Evolutionary conservation across 2,888 invertebrate genomes (phyloP), one percentile per base, ranked within the genome.

Genomic region (Isotomurus palustris): DNA sequence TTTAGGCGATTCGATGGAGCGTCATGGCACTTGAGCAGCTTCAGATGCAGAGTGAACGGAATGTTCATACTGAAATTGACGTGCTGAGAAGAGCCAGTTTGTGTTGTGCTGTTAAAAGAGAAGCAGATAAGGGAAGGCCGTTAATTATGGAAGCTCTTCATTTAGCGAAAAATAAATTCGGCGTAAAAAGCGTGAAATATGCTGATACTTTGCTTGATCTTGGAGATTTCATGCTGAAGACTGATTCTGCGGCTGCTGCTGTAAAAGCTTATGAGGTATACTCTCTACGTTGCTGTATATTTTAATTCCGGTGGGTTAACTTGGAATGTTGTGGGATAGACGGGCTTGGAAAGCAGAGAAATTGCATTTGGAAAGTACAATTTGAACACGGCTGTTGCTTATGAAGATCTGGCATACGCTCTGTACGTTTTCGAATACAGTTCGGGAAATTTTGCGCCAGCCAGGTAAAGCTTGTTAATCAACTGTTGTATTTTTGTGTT

Each of bases 331-430:
- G 22, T 44, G 8, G 10, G 17, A 12, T 45, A 58, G 52, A 53
- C 48, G 36, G 48, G 90, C 0, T 77, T 92, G 61, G 78, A 81
- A 41, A 85, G 88, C 36, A 83, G 90, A 58, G 83, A 84, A 71
- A 77, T 79, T 52, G 84, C 91, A 72, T 92, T 91, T 78, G 89
- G 89, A 0, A 85, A 84, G 72, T 82, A 84, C 74, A 92, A 91
- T 77, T 83, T 94, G 64, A 87, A 88, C 75, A 88, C 94, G 68
- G 94, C 93, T 0, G 83, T 88, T 27, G 89, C 88, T 27, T 88
- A 91, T 75, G 93, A 94, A 77, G 93, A 94, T 78, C 79, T 94
- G 43, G 91, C 93, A 0, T 95, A 94, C 77, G 91, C 92, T 45
- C 83, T 89, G 12, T 95, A 94, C 75, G 92, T 93, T 45, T 84